A percentile compares a stretch with the other conserved stretches of the same genome.
Evolutionary conservation across 1,140 invertebrate species (phyloP).

Genomic region (Scaptodrosophila lebanonensis): DNA sequence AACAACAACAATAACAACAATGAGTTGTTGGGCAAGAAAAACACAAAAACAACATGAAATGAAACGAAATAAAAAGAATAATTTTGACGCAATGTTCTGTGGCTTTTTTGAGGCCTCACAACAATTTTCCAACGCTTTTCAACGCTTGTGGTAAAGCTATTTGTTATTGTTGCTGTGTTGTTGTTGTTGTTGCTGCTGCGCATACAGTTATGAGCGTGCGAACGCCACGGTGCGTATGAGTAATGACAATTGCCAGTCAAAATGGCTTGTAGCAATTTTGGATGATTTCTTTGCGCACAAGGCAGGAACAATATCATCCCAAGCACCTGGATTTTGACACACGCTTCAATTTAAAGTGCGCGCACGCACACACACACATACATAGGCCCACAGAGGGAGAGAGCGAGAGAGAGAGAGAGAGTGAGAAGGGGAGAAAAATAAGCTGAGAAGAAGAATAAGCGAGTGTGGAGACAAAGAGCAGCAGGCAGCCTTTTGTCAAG

Average conservation of each 20-base stretch:
- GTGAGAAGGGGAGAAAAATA: not conserved
- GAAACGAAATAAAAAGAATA: not conserved
- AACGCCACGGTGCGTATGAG: constrained; percentile 64
- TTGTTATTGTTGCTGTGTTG: constrained; percentile 47
- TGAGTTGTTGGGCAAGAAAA: constrained; percentile 4
- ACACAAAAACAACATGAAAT: not conserved
- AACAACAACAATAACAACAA: too few species aligned
- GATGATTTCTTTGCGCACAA: not conserved
- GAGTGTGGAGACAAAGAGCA: too few species aligned
- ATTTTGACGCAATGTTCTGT: too few species aligned
- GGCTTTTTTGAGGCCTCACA: too few species aligned
- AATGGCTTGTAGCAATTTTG: constrained; percentile 41
- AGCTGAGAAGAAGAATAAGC: too few species aligned
- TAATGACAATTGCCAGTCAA: constrained; percentile 59
- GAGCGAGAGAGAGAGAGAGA: not conserved
- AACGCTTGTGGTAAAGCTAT: constrained; percentile 46
- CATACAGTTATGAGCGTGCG: constrained; percentile 16
- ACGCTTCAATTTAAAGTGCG: constrained; percentile 17
- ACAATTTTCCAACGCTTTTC: constrained; percentile 47
- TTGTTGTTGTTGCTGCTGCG: constrained; percentile 5
- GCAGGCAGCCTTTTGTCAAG: too few species aligned
- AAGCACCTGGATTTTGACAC: constrained; percentile 29
- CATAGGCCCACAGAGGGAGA: not conserved
- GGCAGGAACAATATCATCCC: not conserved
- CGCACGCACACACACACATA: not conserved